Base-by-base conservation (phyloP, 2,888 invertebrate genomes). In the Hypena proboscidalis region DNA sequence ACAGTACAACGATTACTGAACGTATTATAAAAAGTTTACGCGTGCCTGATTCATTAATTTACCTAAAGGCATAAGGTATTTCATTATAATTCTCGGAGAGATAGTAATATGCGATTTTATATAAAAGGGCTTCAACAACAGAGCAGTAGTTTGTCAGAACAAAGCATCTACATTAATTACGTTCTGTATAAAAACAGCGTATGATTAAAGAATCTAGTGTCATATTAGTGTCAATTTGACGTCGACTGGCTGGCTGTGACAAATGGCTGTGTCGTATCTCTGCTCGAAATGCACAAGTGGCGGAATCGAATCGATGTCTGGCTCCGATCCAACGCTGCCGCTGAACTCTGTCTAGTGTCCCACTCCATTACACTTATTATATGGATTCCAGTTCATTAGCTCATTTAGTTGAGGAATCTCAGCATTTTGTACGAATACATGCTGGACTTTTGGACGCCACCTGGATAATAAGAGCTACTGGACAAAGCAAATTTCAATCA, bases 221-320 rank as follows among this genome's bases (percentile, higher is more conserved):
- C 71, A 65, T 66, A 68, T 71, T 64, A 67, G 56, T 65, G 69
- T 74, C 71, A 74, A 60, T 62, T 70, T 66, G n/a, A 64, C 67
- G 52, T 63, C 47, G 41, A 54, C 60, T 51, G 50, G 25, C 41
- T 44, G 36, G 32, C 22, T 56, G 39, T 64, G 65, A 67, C 65
- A 67, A 64, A 53, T 61, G 56, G 62, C 50, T 38, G 41, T 51
- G 42, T 55, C 59, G 46, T 62, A 58, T 69, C 54, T 67, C 52
- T 63, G 27, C 61, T 65, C 36, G 52, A 67, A 69, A 62, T 64
- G 66, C 58, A 58, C 58, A 56, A 58, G 55, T 47, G 57, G 59
- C 53, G 60, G 63, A 65, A 69, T 70, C 64, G 52, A 55, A 57
- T 59, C 58, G 51, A 73, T 73, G 58, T 61, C 69, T 82, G 82